A percentile compares a stretch with the other conserved stretches of the same genome.
Evolutionary conservation across 2,888 invertebrate species (phyloP).

Genomic region (Synanthedon tipuliformis): DNA sequence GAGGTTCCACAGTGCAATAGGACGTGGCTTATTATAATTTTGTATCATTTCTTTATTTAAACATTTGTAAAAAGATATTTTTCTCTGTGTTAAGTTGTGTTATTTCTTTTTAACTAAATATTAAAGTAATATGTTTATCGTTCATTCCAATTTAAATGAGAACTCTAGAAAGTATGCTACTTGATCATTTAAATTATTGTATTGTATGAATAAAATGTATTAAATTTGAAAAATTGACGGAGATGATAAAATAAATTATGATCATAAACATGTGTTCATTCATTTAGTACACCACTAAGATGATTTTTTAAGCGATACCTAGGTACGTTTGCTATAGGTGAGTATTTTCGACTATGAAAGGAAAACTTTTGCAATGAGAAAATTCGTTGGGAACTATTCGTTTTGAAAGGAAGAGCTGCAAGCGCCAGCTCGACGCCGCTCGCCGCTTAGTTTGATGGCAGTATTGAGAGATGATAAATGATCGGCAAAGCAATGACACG

Average conservation of each 20-base stretch:
- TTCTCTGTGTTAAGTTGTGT: constrained; percentile 55
- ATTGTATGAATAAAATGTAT: constrained; percentile 66
- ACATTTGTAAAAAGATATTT: constrained; percentile 40
- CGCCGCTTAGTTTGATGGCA: constrained; percentile 52
- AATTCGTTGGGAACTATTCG: constrained; percentile 4
- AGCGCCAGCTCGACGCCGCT: constrained; percentile 62
- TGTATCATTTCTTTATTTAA: constrained; percentile 26
- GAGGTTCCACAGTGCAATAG: constrained; percentile 57
- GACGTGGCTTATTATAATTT: constrained; percentile 43
- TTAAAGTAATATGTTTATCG: constrained; percentile 58
- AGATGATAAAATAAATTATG: constrained; percentile 68
- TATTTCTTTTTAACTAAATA: constrained; percentile 61
- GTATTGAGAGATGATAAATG: constrained; percentile 68
- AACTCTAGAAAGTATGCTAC: constrained; percentile 61
- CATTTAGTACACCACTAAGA: background rate
- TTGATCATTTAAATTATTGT: constrained; percentile 69
- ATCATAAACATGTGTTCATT: constrained; percentile 40
- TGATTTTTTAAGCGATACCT: background rate
- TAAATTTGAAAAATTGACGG: constrained; percentile 67
- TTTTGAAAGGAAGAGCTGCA: constrained; percentile 16
- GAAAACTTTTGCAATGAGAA: constrained; percentile 1
- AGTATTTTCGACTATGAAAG: background rate
- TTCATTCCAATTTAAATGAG: constrained; percentile 70
- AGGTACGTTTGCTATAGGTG: background rate
- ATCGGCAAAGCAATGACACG: constrained; percentile 52